Percentiles rank a stretch among this genome's conserved stretches.
Conservation (phyloP, 1,140 invertebrate species). For the Drosophila kohkoa region DNA sequence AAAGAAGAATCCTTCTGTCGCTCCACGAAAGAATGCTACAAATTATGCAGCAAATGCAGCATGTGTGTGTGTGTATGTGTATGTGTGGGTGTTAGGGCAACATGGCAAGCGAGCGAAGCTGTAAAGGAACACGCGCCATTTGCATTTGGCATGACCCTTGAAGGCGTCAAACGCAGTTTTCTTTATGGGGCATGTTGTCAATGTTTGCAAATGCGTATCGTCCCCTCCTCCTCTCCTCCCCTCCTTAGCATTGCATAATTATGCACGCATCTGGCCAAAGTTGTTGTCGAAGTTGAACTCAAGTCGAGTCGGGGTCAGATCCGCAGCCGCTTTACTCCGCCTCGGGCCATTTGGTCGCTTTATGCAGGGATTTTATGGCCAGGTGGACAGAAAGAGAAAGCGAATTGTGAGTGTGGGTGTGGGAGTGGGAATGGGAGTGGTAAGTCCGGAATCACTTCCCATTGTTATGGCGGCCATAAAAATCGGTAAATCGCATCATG, state of each 20-base stretch:
- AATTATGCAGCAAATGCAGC: slow-evolving; percentile 61
- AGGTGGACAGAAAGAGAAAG: slow-evolving; percentile 1
- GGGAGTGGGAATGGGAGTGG: neutral
- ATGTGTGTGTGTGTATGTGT: neutral
- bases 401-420: neutral
- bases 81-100: slow-evolving; percentile 16
- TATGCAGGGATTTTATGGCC: slow-evolving; percentile 61
- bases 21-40: slow-evolving; percentile 57
- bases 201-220: slow-evolving; percentile 25
- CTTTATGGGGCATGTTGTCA: slow-evolving; percentile 18
- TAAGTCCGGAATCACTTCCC: slow-evolving; percentile 31
- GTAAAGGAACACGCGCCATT: slow-evolving; percentile 64
- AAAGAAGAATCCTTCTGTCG: slow-evolving; percentile 17
- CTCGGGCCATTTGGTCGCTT: slow-evolving; percentile 24
- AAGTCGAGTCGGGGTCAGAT: slow-evolving; percentile 6
- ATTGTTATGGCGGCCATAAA: slow-evolving; percentile 57
- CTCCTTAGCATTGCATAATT: slow-evolving; percentile 63
- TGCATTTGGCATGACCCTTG: slow-evolving; percentile 74
- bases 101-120: slow-evolving; percentile 17
- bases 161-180: slow-evolving; percentile 59
- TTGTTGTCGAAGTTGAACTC: neutral
- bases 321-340: neutral
- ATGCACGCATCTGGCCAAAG: slow-evolving; percentile 63
- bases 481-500: slow-evolving; percentile 57
- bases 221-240: neutral